These are phyloP conservation scores for Drosophila mojavensis DNA, from an alignment of 1,140 invertebrate genomes.

Conservation along the genomic window DNA sequence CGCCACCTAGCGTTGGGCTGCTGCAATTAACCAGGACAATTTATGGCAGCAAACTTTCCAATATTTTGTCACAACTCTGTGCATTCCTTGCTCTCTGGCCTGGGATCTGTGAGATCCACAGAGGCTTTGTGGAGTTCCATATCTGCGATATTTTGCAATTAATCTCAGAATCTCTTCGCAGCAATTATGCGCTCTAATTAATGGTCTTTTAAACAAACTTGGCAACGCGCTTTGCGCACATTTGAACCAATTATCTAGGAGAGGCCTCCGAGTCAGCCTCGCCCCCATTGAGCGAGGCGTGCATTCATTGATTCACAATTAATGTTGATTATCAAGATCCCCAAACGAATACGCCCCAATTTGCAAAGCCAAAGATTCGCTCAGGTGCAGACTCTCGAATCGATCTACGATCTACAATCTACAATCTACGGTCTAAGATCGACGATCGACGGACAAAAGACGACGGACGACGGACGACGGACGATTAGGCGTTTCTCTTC, in stretches of 20 bases:
- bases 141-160: constrained; percentile 69
- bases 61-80: constrained; percentile 55
- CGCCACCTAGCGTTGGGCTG: constrained; percentile 40
- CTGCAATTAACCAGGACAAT: constrained; percentile 45
- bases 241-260: constrained; percentile 67
- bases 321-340: constrained; percentile 77
- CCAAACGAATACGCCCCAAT: constrained; percentile 65
- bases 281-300: constrained; percentile 56
- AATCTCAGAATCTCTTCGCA: constrained; percentile 54
- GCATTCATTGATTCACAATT: constrained; percentile 80
- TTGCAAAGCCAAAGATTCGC: constrained; percentile 57
- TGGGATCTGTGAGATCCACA: constrained; percentile 18
- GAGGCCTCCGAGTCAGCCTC: constrained; percentile 9
- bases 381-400: constrained; percentile 42
- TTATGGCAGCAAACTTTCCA: constrained; percentile 38
- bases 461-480: background rate
- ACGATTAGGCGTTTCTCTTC: background rate
- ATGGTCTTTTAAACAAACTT: constrained; percentile 77
- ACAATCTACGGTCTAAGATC: background rate
- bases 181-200: constrained; percentile 75
- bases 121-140: constrained; percentile 30
- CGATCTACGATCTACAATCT: constrained; percentile 24
- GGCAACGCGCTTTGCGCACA: constrained; percentile 77
- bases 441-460: background rate
- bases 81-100: background rate